Evolutionary conservation across 1,140 invertebrate species (phyloP).

Genomic region (Leptinotarsa undecemlineata): DNA sequence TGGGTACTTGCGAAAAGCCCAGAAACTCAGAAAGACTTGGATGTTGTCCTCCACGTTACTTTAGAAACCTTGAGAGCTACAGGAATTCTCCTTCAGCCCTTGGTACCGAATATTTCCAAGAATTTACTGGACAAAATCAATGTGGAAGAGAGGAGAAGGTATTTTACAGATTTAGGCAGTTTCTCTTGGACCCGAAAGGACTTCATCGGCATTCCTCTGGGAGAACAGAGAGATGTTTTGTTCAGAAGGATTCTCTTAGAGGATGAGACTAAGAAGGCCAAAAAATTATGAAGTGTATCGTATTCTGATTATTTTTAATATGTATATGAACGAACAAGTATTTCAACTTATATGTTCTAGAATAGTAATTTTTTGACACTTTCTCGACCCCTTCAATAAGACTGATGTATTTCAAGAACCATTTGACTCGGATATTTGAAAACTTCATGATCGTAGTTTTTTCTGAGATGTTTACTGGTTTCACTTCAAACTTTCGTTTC

Average conservation of each 20-base stretch:
- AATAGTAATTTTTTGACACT: too few species aligned
- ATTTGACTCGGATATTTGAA: too few species aligned
- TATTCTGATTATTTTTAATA: too few species aligned
- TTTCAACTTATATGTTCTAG: too few species aligned
- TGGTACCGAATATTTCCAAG: slow-evolving; percentile 74
- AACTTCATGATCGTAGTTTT: too few species aligned
- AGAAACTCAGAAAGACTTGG: slow-evolving; percentile 61
- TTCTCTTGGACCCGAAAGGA: slow-evolving; percentile 51
- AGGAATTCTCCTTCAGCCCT: slow-evolving; percentile 79
- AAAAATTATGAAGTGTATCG: not conserved
- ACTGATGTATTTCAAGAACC: too few species aligned
- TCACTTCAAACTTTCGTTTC: too few species aligned
- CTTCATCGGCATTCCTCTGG: slow-evolving; percentile 42
- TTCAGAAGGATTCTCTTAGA: slow-evolving; percentile 52
- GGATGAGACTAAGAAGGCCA: slow-evolving; percentile 27
- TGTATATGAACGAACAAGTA: too few species aligned
- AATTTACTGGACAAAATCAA: slow-evolving; percentile 71
- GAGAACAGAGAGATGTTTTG: slow-evolving; percentile 44
- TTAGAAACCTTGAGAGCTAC: slow-evolving; percentile 82
- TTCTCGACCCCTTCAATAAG: too few species aligned
- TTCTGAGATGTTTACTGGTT: too few species aligned
- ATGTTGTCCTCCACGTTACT: slow-evolving; percentile 77
- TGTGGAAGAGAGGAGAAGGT: slow-evolving; percentile 58
- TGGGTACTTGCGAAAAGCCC: slow-evolving; percentile 77
- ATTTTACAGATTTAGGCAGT: slow-evolving; percentile 59